Percentiles rank a stretch among this genome's conserved stretches.
phyloP scores from a whole-genome alignment of 2,888 invertebrate genomes.

The Microctonus brassicae region DNA sequence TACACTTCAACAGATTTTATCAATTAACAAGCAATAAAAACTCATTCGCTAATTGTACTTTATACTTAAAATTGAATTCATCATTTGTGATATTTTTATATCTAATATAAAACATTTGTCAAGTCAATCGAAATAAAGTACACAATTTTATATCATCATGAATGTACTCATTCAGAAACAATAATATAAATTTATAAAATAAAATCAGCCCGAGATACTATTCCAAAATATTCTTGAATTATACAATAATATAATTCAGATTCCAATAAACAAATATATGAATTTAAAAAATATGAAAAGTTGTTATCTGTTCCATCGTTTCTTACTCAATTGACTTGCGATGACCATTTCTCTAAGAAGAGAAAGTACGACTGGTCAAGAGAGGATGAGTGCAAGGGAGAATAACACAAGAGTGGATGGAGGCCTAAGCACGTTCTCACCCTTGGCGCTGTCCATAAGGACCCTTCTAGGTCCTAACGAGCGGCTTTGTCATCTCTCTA shows the following conservation, averaged over 20 bases:
- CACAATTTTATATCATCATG: too few species aligned
- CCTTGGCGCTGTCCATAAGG: constrained; percentile 67
- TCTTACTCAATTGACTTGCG: constrained; percentile 41
- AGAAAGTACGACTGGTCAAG: constrained; percentile 28
- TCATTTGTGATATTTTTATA: too few species aligned
- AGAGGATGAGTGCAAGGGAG: constrained; percentile 12
- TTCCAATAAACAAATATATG: neutral
- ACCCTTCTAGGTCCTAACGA: constrained; percentile 69
- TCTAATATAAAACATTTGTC: too few species aligned
- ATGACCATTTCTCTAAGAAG: constrained; percentile 54
- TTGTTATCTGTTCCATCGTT: neutral
- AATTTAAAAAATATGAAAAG: neutral
- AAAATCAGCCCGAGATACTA: too few species aligned
- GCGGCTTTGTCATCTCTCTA: constrained; percentile 68
- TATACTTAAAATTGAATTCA: neutral
- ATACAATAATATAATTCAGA: too few species aligned
- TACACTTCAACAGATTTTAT: neutral
- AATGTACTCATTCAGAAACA: too few species aligned
- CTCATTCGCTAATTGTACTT: neutral
- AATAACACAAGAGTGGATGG: constrained; percentile 47
- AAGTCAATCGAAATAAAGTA: too few species aligned
- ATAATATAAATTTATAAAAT: too few species aligned
- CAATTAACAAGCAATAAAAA: constrained; percentile 6
- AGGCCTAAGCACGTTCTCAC: constrained; percentile 69
- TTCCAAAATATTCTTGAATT: too few species aligned